Base-by-base conservation (phyloP, 2,888 invertebrate genomes). In the Smittia sp. region DNA sequence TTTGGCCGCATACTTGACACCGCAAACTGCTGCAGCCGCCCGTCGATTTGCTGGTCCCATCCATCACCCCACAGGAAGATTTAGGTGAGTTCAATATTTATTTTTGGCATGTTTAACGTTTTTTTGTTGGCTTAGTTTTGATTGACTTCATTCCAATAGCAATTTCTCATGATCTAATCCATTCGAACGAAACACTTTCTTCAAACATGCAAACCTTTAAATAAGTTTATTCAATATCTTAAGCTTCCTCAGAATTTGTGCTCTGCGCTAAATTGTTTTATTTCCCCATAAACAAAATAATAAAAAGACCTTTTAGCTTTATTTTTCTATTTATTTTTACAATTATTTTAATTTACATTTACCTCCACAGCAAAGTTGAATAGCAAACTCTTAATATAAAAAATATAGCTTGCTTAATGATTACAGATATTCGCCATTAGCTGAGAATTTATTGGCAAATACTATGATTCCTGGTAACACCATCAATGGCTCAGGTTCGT, bases 1-100 rank as follows among this genome's bases (percentile, higher is more conserved):
- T 67, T 87, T 93, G 79, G 91, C 93, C 25, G 93, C 93, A 74
- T 93, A 93, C 83, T 85, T 93, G 80, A 88, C 94, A 74, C 92
- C 92, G 77, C 91, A 91, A 73, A 80, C 86, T 84, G 70, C 81
- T 84, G 70, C 81, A 85, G 89, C 92, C 39, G 87, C 91, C 63
- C 87, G 92, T 76, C 88, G 92, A 77, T 93, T 94, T 82, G 90
- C 91, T 72, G 90, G 94, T 74, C 94, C 94, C 41, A 87, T 82
- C 75, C 83, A 79, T 76, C 79, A 81, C 78, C 81, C 81, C 75
- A 58, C 58, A 74, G 72, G 72, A 62, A 58, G 72, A 1, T 72
- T 72, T 62, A 72, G 72, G 72, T 72, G 24, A 25, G 69, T 69
- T 20, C 22, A 52, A 58, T 58, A 1, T 58, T 46, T 46, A 46